These are phyloP conservation scores for Pygoscelis adeliae DNA, from an alignment of 2,113 vertebrate genomes.

Conservation along the genomic window DNA sequence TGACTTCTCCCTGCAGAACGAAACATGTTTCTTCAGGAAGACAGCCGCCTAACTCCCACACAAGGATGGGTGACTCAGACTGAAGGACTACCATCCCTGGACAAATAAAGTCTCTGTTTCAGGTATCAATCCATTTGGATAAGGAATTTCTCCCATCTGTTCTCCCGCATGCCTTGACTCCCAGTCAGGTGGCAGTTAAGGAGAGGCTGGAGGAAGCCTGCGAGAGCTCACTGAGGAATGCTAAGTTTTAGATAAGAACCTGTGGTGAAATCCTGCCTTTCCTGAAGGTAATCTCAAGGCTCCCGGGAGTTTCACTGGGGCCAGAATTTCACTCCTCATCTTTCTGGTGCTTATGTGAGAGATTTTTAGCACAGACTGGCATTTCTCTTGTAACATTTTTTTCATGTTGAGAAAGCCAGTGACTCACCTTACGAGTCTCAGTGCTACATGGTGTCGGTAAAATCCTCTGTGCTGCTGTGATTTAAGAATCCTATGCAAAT, in stretches of 20 bases:
- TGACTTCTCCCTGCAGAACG: slow-evolving; percentile 38
- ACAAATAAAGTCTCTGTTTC: not conserved
- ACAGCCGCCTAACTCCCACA: slow-evolving; percentile 33
- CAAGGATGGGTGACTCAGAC: slow-evolving; percentile 33
- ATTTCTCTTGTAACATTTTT: not conserved
- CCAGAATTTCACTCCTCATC: not conserved
- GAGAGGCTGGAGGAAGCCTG: not conserved
- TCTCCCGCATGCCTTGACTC: not conserved
- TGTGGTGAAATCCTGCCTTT: not conserved
- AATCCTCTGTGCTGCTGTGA: not conserved
- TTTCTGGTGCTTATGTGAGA: not conserved
- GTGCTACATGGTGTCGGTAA: not conserved
- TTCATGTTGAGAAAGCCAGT: not conserved
- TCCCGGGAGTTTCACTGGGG: not conserved
- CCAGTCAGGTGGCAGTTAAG: not conserved
- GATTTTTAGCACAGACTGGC: not conserved
- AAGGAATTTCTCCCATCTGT: slow-evolving; percentile 26
- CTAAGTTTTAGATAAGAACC: not conserved
- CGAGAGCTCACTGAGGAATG: not conserved
- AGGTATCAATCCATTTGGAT: not conserved
- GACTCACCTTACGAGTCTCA: not conserved
- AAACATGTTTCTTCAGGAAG: slow-evolving; percentile 46
- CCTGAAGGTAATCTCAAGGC: not conserved
- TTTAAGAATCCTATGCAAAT: slow-evolving; percentile 52
- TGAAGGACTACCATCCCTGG: not conserved